A percentile compares a stretch with the other conserved stretches of the same genome.
phyloP scores from a whole-genome alignment of 2,797 vertebrate species.

The Semotilus atromaculatus region DNA sequence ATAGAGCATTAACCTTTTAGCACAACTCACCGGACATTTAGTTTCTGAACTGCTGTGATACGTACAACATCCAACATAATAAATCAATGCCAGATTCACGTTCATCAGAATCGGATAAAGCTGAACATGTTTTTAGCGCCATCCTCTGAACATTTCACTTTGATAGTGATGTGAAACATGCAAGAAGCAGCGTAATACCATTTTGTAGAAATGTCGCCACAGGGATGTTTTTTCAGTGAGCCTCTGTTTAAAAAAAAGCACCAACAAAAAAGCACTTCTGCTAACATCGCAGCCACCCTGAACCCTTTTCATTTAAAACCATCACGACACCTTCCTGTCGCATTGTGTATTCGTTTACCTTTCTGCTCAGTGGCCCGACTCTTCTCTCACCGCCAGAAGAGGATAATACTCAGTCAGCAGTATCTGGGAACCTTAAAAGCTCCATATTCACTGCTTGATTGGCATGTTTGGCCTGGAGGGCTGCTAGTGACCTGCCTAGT shows the following conservation, averaged over 20 bases:
- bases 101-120: background rate
- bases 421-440: constrained; percentile 35
- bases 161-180: background rate
- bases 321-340: constrained; percentile 22
- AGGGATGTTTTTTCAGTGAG: background rate
- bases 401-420: constrained; percentile 51
- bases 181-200: background rate
- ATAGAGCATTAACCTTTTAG: background rate
- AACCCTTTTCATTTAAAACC: constrained; percentile 16
- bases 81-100: background rate
- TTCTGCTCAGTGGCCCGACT: constrained; percentile 19
- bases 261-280: background rate
- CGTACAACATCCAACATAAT: background rate
- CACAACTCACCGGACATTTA: background rate
- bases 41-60: background rate
- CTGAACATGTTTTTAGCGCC: background rate
- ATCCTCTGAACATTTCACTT: no score
- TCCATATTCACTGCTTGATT: constrained; percentile 31
- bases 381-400: constrained; percentile 32
- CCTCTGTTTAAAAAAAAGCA: background rate
- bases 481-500: constrained; percentile 44
- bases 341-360: constrained; percentile 35
- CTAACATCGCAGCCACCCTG: background rate
- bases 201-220: background rate
- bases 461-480: constrained; percentile 46